These are phyloP conservation scores for Tethea ocularis DNA, from an alignment of 2,888 invertebrate genomes.

Conservation along the genomic window DNA sequence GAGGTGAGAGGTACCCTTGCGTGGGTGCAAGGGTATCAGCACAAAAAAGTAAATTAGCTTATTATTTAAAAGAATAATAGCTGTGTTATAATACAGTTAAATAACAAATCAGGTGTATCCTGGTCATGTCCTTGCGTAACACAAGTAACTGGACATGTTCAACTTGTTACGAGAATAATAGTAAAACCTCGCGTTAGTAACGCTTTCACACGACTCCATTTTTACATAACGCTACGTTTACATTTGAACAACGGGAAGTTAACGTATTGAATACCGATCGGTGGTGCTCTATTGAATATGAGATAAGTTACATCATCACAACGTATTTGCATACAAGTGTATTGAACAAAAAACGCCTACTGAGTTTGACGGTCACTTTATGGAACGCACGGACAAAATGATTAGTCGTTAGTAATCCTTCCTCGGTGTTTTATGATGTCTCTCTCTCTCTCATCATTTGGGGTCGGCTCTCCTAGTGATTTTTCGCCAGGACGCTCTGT, in stretches of 20 bases:
- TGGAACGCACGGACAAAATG: neutral
- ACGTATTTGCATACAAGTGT: constrained; percentile 16
- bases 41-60: no score
- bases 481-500: no score
- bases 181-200: constrained; percentile 18
- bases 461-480: no score
- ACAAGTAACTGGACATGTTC: neutral
- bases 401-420: neutral
- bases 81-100: neutral
- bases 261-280: constrained; percentile 29
- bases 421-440: no score
- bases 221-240: constrained; percentile 30
- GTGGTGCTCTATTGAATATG: constrained; percentile 10
- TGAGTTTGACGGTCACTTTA: neutral
- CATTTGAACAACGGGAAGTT: constrained; percentile 21
- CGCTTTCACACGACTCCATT: constrained; percentile 32
- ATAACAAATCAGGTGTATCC: neutral
- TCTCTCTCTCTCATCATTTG: no score
- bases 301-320: constrained; percentile 6
- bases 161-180: neutral
- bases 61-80: no score
- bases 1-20: no score
- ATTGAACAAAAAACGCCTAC: neutral
- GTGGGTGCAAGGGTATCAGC: no score
- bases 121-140: neutral